Evolutionary conservation across 2,797 vertebrate genomes (phyloP).

Genomic region (Fistularia commersonii): DNA sequence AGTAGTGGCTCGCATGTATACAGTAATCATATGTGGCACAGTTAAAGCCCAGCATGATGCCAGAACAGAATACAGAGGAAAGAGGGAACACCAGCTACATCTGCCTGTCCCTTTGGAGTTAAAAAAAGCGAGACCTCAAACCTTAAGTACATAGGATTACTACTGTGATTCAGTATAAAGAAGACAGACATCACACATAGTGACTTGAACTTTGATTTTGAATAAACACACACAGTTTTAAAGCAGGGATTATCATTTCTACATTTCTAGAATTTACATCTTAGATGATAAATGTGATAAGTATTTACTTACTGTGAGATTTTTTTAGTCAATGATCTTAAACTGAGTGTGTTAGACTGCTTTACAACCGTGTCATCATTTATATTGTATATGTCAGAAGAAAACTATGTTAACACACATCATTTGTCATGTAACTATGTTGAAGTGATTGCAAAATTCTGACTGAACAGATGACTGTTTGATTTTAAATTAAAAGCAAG

Average conservation of each 20-base stretch:
- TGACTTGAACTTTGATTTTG: conserved; percentile 26
- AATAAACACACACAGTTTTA: neutral
- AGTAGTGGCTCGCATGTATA: conserved; percentile 50
- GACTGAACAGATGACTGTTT: too few relatives aligned
- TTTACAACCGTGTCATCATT: too few relatives aligned
- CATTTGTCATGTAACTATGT: too few relatives aligned
- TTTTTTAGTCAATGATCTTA: too few relatives aligned
- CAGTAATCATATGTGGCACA: conserved; percentile 51
- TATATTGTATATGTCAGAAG: too few relatives aligned
- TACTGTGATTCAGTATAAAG: conserved; percentile 34
- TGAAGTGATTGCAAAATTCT: too few relatives aligned
- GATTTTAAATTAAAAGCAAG: too few relatives aligned
- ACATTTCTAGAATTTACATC: neutral
- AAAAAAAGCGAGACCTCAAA: conserved; percentile 60
- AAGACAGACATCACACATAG: conserved; percentile 32
- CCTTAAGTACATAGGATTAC: conserved; percentile 38
- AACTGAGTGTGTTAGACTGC: too few relatives aligned
- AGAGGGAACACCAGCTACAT: conserved; percentile 48
- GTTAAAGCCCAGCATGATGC: conserved; percentile 30
- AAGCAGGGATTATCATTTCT: neutral
- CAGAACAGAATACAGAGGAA: conserved; percentile 36
- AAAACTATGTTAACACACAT: too few relatives aligned
- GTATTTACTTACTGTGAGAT: conserved; percentile 14
- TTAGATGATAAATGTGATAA: conserved; percentile 17
- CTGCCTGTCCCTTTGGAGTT: conserved; percentile 32